Evolutionary conservation across 2,797 vertebrate genomes (phyloP), one percentile per base, ranked within the genome.

Genomic region (Rhabdomys pumilio): DNA sequence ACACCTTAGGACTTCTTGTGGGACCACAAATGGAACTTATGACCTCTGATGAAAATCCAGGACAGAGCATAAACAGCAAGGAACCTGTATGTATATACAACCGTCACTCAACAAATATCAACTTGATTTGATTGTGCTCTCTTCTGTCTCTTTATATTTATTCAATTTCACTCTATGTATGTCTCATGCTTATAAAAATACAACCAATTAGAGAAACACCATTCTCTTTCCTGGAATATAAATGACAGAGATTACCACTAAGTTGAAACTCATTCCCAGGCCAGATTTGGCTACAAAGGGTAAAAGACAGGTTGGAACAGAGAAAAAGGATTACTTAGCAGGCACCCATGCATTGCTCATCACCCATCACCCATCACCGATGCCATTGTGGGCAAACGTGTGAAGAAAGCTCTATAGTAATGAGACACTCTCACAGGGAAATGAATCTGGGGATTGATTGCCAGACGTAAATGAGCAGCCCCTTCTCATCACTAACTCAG

Each of bases 71-170:
- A 61, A 38, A 44, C 29, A 77, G 26, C 34, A 57, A 41, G 57
- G 41, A 76, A 34, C 34, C 31, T 57, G 31, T 55, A 7, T n/a
- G 22, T 59, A 31, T 9, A 44, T 8, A 81, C 24, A 69, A 50
- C 26, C 67, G 5, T 67, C 57, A 55, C 15, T 55, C 77, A 90
- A 20, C 61, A 34, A 84, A 26, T n/a, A 67, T 55, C 79, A 17
- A 0, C 80, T 96, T 89, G 61, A 83, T 6, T 59, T 89, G 19
- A 86, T 15, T 79, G 34, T 53, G 19, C 59, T 76, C 17, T 89
- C 72, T 82, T 47, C 4, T 8, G 29, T 93, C 88, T 84, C 47
- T 75, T 95, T 89, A 73, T 55, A 84, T 94, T 96, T 55, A 84
- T 94, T 96, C 53, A 65, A 2, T 19, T 95, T 97, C 65, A 26